Conservation (phyloP, 1,140 invertebrate species). For the Bursaphelenchus mucronatus region DNA sequence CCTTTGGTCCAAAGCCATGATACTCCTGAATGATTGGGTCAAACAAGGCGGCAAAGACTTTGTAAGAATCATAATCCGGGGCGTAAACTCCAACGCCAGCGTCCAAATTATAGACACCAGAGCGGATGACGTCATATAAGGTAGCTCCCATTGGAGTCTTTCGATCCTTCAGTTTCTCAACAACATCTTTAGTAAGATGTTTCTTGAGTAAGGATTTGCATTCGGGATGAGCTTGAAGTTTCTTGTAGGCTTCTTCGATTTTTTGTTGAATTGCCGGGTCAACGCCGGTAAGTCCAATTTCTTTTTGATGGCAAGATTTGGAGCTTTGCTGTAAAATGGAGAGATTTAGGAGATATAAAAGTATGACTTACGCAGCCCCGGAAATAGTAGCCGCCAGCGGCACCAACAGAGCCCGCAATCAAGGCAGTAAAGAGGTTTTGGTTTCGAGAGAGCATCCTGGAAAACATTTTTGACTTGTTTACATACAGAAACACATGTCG, state of each 20-base stretch:
- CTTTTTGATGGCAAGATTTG: constrained; percentile 16
- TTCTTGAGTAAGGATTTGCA: constrained; percentile 29
- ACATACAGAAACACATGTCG: too few relatives aligned
- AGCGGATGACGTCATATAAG: constrained; percentile 47
- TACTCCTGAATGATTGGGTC: constrained; percentile 95
- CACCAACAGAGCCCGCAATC: constrained; percentile 16
- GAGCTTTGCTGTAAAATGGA: constrained; percentile 18
- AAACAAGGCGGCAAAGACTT: constrained; percentile 81
- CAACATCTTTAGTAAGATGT: constrained; percentile 38
- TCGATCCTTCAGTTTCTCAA: constrained; percentile 38
- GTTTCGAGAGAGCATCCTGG: too few relatives aligned
- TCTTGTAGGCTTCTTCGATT: constrained; percentile 64
- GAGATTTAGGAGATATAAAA: neutral
- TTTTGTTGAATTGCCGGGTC: constrained; percentile 68
- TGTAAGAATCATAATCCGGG: constrained; percentile 86
- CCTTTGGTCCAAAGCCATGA: constrained; percentile 71
- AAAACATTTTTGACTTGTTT: too few relatives aligned
- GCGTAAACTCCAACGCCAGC: constrained; percentile 89
- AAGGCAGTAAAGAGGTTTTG: constrained; percentile 8
- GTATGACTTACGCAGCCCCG: constrained; percentile 1
- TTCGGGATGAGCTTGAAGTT: constrained; percentile 30
- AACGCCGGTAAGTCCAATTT: neutral
- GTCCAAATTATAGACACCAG: constrained; percentile 71
- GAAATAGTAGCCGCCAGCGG: constrained; percentile 22
- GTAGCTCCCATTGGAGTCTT: constrained; percentile 50